A percentile compares a stretch with the other conserved stretches of the same genome.
These are phyloP conservation scores for Nematopogon swammerdamellus DNA, from an alignment of 2,888 invertebrate species.

Conservation along the genomic window DNA sequence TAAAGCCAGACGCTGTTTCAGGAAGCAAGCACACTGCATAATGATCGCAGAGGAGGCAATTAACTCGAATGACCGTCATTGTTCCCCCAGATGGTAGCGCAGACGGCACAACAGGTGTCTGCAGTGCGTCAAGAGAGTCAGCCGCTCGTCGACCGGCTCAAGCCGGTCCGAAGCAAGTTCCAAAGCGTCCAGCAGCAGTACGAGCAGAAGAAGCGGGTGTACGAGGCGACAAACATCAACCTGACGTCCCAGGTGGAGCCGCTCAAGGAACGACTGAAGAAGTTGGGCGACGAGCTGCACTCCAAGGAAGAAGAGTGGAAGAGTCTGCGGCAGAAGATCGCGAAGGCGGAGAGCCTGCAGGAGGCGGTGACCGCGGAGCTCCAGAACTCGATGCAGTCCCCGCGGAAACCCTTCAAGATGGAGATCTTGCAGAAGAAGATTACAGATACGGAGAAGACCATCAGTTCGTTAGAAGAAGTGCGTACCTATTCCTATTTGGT, in stretches of 20 bases:
- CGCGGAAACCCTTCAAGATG: constrained; percentile 51
- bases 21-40: no score
- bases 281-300: constrained; percentile 48
- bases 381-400: constrained; percentile 50
- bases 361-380: constrained; percentile 50
- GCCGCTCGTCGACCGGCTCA: constrained; percentile 50
- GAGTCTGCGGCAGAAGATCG: constrained; percentile 50
- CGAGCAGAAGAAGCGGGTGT: constrained; percentile 65
- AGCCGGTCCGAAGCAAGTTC: constrained; percentile 63
- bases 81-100: constrained; percentile 50
- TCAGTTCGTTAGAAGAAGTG: constrained; percentile 46
- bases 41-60: no score
- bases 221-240: constrained; percentile 62
- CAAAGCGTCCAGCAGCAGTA: constrained; percentile 63
- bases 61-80: no score
- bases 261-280: constrained; percentile 49
- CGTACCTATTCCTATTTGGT: no score
- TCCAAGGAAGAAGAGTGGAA: constrained; percentile 53
- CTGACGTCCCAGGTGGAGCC: constrained; percentile 55
- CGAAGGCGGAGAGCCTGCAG: constrained; percentile 52
- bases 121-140: constrained; percentile 47
- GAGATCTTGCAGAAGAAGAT: constrained; percentile 62
- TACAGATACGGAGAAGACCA: constrained; percentile 55
- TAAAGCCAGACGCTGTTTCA: no score
- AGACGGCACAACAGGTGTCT: constrained; percentile 56